phyloP scores from a whole-genome alignment of 1,140 invertebrate species.

The Tetranychus cinnabarinus region DNA sequence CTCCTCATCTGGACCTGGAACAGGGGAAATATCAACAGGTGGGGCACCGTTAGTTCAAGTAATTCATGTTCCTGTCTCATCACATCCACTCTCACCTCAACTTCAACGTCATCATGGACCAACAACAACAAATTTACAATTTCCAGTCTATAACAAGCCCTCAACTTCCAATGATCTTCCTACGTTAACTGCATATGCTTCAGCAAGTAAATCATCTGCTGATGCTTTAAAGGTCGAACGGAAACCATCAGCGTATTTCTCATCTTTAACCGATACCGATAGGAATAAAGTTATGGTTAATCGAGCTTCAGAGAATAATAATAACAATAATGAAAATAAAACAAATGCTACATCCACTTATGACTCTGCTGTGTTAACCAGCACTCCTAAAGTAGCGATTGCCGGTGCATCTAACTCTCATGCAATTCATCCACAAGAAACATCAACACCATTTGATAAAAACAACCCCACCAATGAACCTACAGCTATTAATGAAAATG shows the following conservation, averaged over 20 bases:
- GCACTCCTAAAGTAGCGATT: neutral
- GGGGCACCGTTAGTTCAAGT: slow-evolving; percentile 8
- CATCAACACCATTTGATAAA: neutral
- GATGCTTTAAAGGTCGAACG: too few relatives aligned
- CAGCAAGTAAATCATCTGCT: too few relatives aligned
- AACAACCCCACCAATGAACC: neutral
- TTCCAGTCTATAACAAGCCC: neutral
- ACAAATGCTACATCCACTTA: too few relatives aligned
- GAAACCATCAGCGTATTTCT: too few relatives aligned
- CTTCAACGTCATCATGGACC: neutral
- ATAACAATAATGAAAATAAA: too few relatives aligned
- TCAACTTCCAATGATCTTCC: too few relatives aligned
- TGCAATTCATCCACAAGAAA: neutral
- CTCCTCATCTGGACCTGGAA: neutral
- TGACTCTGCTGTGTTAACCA: too few relatives aligned
- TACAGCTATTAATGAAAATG: neutral
- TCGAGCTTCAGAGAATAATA: too few relatives aligned
- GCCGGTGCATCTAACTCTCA: neutral
- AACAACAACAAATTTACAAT: neutral
- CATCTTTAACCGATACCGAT: too few relatives aligned
- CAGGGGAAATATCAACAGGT: neutral
- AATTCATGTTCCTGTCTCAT: slow-evolving; percentile 7
- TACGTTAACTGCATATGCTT: too few relatives aligned
- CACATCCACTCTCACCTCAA: neutral
- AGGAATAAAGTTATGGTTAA: too few relatives aligned